A percentile compares a stretch with the other conserved stretches of the same genome.
phyloP scores from a whole-genome alignment of 1,140 invertebrate species.

The Lepidurus couesii region DNA sequence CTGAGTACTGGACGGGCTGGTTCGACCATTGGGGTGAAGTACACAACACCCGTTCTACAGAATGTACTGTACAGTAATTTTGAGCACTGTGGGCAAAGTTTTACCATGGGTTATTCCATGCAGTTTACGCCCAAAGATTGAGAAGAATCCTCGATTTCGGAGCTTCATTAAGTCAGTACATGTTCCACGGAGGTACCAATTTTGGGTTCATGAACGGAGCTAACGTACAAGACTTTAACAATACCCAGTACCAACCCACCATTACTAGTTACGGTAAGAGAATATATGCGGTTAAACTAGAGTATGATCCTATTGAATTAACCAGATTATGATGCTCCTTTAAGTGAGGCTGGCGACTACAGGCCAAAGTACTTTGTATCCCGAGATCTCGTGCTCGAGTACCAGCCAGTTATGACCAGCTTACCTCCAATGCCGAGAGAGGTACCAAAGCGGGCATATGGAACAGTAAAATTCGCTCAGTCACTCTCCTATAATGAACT shows the following conservation, averaged over 20 bases:
- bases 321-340: constrained; percentile 49
- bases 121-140: constrained; percentile 46
- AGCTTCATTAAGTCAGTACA: constrained; percentile 55
- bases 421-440: too few species aligned
- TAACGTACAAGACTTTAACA: constrained; percentile 43
- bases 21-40: constrained; percentile 54
- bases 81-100: constrained; percentile 31
- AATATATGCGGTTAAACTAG: background rate
- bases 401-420: too few species aligned
- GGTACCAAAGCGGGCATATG: too few species aligned
- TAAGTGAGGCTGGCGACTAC: constrained; percentile 46
- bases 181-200: constrained; percentile 66
- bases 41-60: constrained; percentile 36
- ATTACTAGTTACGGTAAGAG: constrained; percentile 54
- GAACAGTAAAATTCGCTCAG: too few species aligned
- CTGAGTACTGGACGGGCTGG: constrained; percentile 63
- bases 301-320: too few species aligned
- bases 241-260: constrained; percentile 45
- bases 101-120: constrained; percentile 2
- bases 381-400: too few species aligned
- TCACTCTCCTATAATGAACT: too few species aligned
- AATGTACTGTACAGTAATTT: constrained; percentile 26
- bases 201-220: constrained; percentile 62
- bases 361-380: too few species aligned
- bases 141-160: background rate